Evolutionary conservation across 2,888 invertebrate genomes (phyloP), one percentile per base, ranked within the genome.

Genomic region (Carterocephalus palaemon): DNA sequence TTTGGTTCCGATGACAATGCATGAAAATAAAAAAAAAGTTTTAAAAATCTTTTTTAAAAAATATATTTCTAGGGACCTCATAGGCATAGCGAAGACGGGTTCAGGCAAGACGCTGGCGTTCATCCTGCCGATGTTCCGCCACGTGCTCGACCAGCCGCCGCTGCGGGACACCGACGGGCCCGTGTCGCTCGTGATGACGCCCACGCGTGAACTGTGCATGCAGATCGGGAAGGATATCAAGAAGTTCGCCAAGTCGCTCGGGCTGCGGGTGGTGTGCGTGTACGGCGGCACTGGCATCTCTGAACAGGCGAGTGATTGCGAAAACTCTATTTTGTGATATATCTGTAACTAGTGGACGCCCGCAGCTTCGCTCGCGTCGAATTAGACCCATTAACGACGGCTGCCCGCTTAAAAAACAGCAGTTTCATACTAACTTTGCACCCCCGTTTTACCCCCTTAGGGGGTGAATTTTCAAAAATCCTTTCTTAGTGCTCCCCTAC

Each of bases 1-100:
- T n/a, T n/a, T n/a, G n/a, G n/a, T n/a, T n/a, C n/a, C n/a, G n/a
- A n/a, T n/a, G n/a, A n/a, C n/a, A n/a, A n/a, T n/a, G n/a, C n/a
- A n/a, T n/a, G n/a, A n/a, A n/a, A n/a, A n/a, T n/a, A n/a, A n/a
- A n/a, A n/a, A n/a, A n/a, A n/a, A n/a, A n/a, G n/a, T n/a, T n/a
- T n/a, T n/a, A n/a, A n/a, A n/a, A 16, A 6, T 20, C 5, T 26
- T 23, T 2, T 23, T 8, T 4, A 10, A 31, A 7, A 26, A n/a
- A 31, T 9, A 16, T 15, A 16, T 20, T 69, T 64, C 4, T 64
- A 88, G 88, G 46, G 98, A 99, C 82, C 88, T 99, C 49, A 99
- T 99, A 66, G 99, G 99, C 42, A 99, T 99, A 70, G 99, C 99
- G 1, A 99, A 99, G 85, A 99, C 99, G 0, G 99, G 99, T 29